These are phyloP conservation scores for Arothron firmamentum DNA, from an alignment of 2,113 vertebrate genomes.

Conservation along the genomic window DNA sequence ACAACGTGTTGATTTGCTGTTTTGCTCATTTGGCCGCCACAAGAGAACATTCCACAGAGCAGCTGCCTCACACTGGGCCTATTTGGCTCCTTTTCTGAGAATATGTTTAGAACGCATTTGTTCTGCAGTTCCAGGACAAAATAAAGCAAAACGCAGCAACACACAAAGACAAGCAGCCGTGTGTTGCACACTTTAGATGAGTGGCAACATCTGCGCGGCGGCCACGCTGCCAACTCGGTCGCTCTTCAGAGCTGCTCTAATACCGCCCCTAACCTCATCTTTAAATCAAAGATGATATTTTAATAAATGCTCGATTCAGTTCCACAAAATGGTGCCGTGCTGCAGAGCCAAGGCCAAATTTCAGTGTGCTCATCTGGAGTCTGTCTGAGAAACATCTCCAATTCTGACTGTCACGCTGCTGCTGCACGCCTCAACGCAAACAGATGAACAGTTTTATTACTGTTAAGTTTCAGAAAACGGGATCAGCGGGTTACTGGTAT, in stretches of 20 bases:
- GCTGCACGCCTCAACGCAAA: too few species aligned
- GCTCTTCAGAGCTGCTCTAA: conserved; percentile 20
- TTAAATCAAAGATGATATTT: not conserved
- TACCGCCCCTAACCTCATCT: conserved; percentile 17
- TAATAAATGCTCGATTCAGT: conserved; percentile 8
- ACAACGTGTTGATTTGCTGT: conserved; percentile 14
- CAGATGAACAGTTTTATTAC: too few species aligned
- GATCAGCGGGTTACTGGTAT: too few species aligned
- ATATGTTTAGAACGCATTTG: conserved; percentile 24
- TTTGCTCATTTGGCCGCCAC: conserved; percentile 37
- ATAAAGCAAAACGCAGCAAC: conserved; percentile 23
- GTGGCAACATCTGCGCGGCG: conserved; percentile 53
- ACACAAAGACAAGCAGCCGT: conserved; percentile 38
- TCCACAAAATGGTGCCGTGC: not conserved
- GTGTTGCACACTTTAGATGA: conserved; percentile 35
- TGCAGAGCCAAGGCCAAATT: conserved; percentile 11
- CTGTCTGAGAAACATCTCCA: too few species aligned
- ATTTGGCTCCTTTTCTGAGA: conserved; percentile 2
- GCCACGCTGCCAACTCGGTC: too few species aligned
- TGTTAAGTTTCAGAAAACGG: too few species aligned
- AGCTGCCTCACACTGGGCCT: conserved; percentile 27
- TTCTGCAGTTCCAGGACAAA: conserved; percentile 18
- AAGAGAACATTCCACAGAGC: conserved; percentile 37
- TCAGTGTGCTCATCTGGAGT: conserved; percentile 13
- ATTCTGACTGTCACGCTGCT: too few species aligned